A percentile compares a stretch with the other conserved stretches of the same genome.
phyloP scores from a whole-genome alignment of 1,140 invertebrate species.

The Stenopsyche tienmushanensis region DNA sequence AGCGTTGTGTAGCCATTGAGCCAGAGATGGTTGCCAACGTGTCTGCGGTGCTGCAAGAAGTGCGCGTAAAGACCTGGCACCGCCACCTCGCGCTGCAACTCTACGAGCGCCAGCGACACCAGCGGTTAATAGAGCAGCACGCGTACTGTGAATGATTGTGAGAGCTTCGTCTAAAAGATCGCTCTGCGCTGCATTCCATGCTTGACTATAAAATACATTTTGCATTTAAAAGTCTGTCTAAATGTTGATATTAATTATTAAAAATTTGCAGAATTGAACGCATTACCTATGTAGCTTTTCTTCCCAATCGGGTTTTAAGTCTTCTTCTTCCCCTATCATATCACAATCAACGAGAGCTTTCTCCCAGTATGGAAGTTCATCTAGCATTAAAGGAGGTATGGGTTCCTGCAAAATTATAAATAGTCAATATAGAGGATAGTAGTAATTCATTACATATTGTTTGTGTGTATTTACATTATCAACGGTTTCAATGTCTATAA shows the following conservation, averaged over 20 bases:
- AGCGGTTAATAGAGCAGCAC: constrained; percentile 31
- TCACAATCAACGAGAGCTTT: constrained; percentile 35
- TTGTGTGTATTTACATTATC: constrained; percentile 27
- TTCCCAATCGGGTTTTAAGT: constrained; percentile 39
- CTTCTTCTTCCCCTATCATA: constrained; percentile 32
- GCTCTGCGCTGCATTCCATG: constrained; percentile 34
- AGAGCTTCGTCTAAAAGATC: constrained; percentile 28
- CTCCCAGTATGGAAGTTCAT: constrained; percentile 37
- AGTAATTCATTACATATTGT: background rate
- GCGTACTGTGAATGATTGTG: constrained; percentile 17
- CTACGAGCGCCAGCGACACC: constrained; percentile 31
- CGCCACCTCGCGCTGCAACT: constrained; percentile 31
- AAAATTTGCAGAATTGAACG: background rate
- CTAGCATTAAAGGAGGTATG: constrained; percentile 32
- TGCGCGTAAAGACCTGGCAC: constrained; percentile 27
- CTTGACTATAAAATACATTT: constrained; percentile 27
- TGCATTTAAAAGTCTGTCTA: background rate
- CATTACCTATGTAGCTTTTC: constrained; percentile 36
- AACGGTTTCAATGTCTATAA: constrained; percentile 35
- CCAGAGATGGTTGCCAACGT: constrained; percentile 35
- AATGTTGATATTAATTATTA: background rate
- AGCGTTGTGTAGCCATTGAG: constrained; percentile 39
- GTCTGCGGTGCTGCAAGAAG: constrained; percentile 33
- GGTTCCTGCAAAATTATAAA: constrained; percentile 25
- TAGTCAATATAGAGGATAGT: background rate